Base-by-base conservation (phyloP, 1,140 invertebrate species). In the Belonocnema kinseyi region DNA sequence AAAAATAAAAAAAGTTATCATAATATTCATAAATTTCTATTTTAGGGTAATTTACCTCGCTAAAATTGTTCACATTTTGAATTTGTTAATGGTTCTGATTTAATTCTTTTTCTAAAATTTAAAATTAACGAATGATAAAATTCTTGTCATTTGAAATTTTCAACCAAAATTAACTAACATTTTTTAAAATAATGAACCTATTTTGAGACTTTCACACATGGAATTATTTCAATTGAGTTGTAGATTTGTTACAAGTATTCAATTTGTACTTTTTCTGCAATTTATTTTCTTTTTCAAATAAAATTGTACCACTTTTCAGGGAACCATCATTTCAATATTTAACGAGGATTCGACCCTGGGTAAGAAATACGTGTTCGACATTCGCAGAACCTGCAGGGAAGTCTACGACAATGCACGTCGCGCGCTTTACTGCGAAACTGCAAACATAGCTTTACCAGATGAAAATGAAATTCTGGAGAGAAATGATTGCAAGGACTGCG, bases 271-370 rank as follows among this genome's bases (percentile, higher is more conserved):
- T 40, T 19, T 71, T 50, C 33, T 74, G 1, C 17, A 26, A 72
- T 56, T 13, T 53, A 8, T 71, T 74, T 77, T 77, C 26, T 12
- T 50, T 33, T 26, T 33, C 40, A n/a, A n/a, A 40, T 66, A 13
- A 66, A 33, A 66, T 56, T 7, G 74, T 54, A 33, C 21, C 21
- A 72, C 58, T 71, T 76, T 82, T 14, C 90, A 94, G 93, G 97
- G 97, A 74, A 97, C 96, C n/a, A 96, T 98, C 83, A 96, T 96
- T 74, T 97, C 96, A 1, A 96, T 97, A 88, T 97, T 97, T 92
- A 97, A 97, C 90, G 96, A 97, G 90, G 96, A 97, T 84, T 96
- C 96, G 40, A 95, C 95, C 4, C 88, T 96, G 50, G 96, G 96
- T 6, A 96, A 97, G 82, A 96, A 96, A 54, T 98, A 97, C 89